A percentile compares a stretch with the other conserved stretches of the same genome.
Evolutionary conservation across 2,113 vertebrate genomes (phyloP).

Genomic region (Halcyon malimbica): DNA sequence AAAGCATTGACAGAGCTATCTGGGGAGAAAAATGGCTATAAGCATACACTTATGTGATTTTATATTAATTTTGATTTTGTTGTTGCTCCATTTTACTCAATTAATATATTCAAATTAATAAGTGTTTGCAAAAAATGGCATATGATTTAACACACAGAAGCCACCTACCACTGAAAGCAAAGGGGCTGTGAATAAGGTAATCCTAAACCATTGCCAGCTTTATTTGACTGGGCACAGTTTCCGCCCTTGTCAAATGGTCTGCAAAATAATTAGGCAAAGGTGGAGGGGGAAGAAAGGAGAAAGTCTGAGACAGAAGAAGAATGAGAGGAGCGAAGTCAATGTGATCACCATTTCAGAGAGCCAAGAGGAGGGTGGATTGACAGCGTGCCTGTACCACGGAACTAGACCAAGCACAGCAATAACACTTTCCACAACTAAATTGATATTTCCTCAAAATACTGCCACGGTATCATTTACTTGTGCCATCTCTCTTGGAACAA

Average conservation of each 20-base stretch:
- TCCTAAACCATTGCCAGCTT: background rate
- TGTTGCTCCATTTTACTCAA: background rate
- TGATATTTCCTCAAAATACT: background rate
- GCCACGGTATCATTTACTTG: background rate
- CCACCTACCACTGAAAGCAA: background rate
- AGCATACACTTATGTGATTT: background rate
- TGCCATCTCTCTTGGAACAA: background rate
- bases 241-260: background rate
- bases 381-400: fast-evolving
- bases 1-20: background rate
- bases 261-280: background rate
- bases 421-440: background rate
- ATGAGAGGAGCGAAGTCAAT: background rate
- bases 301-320: background rate
- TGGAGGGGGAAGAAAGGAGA: background rate
- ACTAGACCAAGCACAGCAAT: background rate
- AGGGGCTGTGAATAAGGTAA: background rate
- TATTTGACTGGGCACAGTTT: background rate
- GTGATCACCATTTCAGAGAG: background rate
- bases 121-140: background rate
- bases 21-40: background rate
- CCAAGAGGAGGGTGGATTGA: background rate
- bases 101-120: background rate
- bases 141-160: background rate
- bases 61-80: background rate